Evolutionary conservation across 1,140 invertebrate species (phyloP).

Genomic region (Trypoxylus dichotomus): DNA sequence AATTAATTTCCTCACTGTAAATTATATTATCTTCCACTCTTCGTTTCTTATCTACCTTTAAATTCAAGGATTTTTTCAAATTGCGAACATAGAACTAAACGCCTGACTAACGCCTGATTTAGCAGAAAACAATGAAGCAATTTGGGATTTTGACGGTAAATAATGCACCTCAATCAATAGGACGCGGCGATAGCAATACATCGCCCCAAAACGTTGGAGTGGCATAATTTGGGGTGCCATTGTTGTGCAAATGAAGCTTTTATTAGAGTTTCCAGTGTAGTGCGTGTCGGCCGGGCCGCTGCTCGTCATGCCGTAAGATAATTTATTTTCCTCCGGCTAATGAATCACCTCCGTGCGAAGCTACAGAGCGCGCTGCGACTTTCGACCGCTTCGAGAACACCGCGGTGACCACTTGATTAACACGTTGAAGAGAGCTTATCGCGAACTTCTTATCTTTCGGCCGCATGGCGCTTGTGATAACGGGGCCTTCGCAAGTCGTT

Average conservation of each 20-base stretch:
- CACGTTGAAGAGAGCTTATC: conserved; percentile 39
- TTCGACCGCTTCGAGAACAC: not conserved
- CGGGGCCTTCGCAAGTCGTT: not conserved
- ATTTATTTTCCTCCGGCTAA: conserved; percentile 44
- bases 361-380: conserved; percentile 14
- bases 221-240: not conserved
- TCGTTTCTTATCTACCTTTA: too few species aligned
- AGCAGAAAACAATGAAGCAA: not conserved
- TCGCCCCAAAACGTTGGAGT: not conserved
- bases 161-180: conserved; percentile 20
- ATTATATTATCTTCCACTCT: too few species aligned
- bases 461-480: not conserved
- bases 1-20: too few species aligned
- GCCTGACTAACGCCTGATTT: not conserved
- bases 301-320: conserved; percentile 44
- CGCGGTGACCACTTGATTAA: conserved; percentile 37
- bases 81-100: not conserved
- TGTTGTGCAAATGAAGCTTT: conserved; percentile 25
- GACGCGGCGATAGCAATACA: not conserved
- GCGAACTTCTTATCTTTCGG: conserved; percentile 36
- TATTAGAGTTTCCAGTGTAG: conserved; percentile 10
- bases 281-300: not conserved
- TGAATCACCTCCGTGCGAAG: conserved; percentile 33
- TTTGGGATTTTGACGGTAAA: not conserved
- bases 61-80: too few species aligned